phyloP scores from a whole-genome alignment of 2,888 invertebrate genomes.

The Andrena marginata region DNA sequence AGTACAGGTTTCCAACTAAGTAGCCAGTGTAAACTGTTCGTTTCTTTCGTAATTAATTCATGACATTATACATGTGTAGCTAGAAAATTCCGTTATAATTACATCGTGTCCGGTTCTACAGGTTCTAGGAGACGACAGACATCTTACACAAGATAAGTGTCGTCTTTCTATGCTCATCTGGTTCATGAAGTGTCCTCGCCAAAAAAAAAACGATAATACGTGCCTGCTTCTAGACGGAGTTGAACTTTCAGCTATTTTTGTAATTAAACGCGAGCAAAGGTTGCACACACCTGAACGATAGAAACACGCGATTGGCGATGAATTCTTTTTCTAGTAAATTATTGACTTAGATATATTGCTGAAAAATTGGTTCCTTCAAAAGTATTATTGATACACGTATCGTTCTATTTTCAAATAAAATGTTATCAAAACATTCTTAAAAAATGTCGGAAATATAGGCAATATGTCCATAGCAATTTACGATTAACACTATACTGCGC shows the following conservation, averaged over 20 bases:
- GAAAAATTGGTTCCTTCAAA: no score
- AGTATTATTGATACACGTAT: no score
- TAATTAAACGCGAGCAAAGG: no score
- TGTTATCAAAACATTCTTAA: no score
- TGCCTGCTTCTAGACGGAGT: background rate
- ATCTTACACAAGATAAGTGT: constrained; percentile 3
- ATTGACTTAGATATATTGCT: no score
- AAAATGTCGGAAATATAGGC: no score
- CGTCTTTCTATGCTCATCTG: background rate
- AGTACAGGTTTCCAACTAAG: background rate
- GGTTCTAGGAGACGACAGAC: background rate
- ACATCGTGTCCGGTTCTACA: background rate
- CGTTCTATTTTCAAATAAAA: no score
- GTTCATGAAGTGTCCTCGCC: background rate
- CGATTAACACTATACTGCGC: no score
- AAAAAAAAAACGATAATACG: background rate
- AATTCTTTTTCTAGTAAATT: no score
- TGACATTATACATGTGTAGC: background rate
- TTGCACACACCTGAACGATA: no score
- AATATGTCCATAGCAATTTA: no score
- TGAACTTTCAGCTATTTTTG: background rate
- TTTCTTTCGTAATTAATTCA: constrained; percentile 11
- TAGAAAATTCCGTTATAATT: constrained; percentile 7
- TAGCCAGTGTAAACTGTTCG: background rate
- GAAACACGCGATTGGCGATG: no score